phyloP scores from a whole-genome alignment of 2,888 invertebrate species.

The Drosophila paracracens region DNA sequence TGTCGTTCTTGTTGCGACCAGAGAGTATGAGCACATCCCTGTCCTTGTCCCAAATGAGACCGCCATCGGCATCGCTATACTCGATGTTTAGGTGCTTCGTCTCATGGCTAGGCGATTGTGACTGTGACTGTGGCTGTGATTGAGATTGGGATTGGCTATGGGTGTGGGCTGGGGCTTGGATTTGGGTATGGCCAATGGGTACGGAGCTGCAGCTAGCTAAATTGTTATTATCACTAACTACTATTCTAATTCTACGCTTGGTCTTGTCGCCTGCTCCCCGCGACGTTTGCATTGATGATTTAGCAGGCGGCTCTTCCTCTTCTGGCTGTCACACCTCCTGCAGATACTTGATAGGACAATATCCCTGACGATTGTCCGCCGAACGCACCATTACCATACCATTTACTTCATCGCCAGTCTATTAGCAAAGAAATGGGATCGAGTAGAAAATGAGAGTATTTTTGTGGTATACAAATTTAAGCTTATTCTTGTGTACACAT shows the following conservation, averaged over 20 bases:
- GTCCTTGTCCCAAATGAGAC: conserved; percentile 65
- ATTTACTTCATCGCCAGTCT: conserved; percentile 94
- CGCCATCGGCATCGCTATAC: conserved; percentile 62
- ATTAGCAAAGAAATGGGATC: not conserved
- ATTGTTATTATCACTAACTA: conserved; percentile 82
- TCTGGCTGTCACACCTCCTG: conserved; percentile 96
- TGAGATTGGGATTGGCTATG: conserved; percentile 23
- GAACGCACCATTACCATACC: conserved; percentile 97
- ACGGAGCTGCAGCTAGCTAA: conserved; percentile 62
- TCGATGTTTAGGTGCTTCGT: conserved; percentile 78
- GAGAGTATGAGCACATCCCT: conserved; percentile 68
- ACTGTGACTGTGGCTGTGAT: conserved; percentile 9
- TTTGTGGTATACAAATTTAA: not conserved
- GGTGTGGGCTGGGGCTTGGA: conserved; percentile 19
- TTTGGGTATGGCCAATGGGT: conserved; percentile 23
- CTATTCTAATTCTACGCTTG: conserved; percentile 84
- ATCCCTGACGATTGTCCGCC: conserved; percentile 96
- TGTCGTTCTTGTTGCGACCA: conserved; percentile 83
- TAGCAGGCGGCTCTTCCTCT: conserved; percentile 85
- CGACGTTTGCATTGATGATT: conserved; percentile 81
- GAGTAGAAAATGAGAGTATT: too few relatives aligned
- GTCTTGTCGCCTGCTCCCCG: conserved; percentile 81
- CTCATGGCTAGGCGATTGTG: conserved; percentile 54
- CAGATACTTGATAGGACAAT: conserved; percentile 96
- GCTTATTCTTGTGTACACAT: not conserved